Evolutionary conservation across 64 coral and sea anemone species (phyloP).

Genomic region (Stylophora pistillata): DNA sequence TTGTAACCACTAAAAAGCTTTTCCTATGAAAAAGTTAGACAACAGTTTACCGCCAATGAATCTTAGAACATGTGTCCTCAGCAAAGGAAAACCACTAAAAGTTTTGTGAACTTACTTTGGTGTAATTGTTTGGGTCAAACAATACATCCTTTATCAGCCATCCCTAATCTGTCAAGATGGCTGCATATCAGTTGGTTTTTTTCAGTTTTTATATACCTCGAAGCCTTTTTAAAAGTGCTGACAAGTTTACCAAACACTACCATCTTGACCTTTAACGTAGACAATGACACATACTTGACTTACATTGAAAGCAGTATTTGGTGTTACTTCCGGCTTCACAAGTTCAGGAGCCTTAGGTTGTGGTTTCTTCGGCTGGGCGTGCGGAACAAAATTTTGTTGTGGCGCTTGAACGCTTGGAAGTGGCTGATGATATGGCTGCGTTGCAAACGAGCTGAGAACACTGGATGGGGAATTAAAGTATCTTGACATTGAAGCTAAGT

Average conservation of each 20-base stretch:
- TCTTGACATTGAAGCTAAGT: constrained; percentile 6
- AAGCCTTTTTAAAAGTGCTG: not conserved
- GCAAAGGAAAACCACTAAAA: too few relatives aligned
- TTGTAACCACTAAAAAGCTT: too few relatives aligned
- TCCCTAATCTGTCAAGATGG: too few relatives aligned
- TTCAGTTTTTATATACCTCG: too few relatives aligned
- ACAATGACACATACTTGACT: not conserved
- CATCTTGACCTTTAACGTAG: not conserved
- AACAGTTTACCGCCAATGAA: too few relatives aligned
- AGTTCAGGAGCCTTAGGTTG: not conserved
- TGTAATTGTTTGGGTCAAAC: too few relatives aligned
- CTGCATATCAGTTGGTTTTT: too few relatives aligned
- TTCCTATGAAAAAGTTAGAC: too few relatives aligned
- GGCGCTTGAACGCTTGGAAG: not conserved
- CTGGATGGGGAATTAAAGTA: constrained; percentile 6
- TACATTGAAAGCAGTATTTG: not conserved
- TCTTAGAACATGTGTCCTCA: too few relatives aligned
- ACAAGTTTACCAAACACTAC: not conserved
- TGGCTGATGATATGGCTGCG: constrained; percentile 5
- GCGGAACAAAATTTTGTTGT: not conserved
- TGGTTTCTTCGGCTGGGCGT: not conserved
- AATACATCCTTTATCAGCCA: too few relatives aligned
- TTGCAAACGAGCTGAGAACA: not conserved
- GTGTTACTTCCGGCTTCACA: not conserved
- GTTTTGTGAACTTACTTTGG: too few relatives aligned